Conservation (phyloP, 2,888 invertebrate species). For the Molorchus minor region DNA sequence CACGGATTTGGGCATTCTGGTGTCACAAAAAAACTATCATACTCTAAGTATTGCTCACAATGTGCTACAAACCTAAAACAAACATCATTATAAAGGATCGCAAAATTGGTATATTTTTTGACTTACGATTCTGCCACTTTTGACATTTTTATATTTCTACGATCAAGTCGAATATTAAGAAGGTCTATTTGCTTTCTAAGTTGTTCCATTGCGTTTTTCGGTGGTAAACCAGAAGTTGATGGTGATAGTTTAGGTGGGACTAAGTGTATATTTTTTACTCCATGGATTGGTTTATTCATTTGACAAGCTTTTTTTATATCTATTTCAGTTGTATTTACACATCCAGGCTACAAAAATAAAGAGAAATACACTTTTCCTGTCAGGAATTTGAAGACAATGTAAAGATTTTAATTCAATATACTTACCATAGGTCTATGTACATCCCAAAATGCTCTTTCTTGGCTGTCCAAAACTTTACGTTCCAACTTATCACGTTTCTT, state of each 20-base stretch:
- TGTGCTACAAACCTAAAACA: constrained; percentile 81
- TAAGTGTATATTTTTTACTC: constrained; percentile 61
- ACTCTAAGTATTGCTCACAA: constrained; percentile 95
- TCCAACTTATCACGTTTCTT: constrained; percentile 98
- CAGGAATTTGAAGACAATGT: too few relatives aligned
- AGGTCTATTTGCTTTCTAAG: constrained; percentile 75
- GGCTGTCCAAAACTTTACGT: constrained; percentile 97
- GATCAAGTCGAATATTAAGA: constrained; percentile 81
- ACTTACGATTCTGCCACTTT: constrained; percentile 95
- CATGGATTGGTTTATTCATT: constrained; percentile 64
- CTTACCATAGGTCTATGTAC: constrained; percentile 96
- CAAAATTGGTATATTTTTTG: too few relatives aligned
- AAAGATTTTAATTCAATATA: neutral
- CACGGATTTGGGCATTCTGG: constrained; percentile 97
- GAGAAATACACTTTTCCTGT: too few relatives aligned
- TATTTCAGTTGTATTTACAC: constrained; percentile 98
- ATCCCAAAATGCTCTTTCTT: constrained; percentile 99
- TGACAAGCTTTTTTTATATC: constrained; percentile 96
- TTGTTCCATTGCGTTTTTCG: constrained; percentile 59
- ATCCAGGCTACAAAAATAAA: constrained; percentile 81
- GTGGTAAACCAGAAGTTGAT: constrained; percentile 60
- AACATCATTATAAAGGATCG: neutral
- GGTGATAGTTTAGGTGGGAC: constrained; percentile 69
- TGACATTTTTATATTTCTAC: constrained; percentile 89
- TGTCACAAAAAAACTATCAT: constrained; percentile 92